Conservation (phyloP, 2,888 invertebrate genomes). For the Blastobasis adustella region DNA sequence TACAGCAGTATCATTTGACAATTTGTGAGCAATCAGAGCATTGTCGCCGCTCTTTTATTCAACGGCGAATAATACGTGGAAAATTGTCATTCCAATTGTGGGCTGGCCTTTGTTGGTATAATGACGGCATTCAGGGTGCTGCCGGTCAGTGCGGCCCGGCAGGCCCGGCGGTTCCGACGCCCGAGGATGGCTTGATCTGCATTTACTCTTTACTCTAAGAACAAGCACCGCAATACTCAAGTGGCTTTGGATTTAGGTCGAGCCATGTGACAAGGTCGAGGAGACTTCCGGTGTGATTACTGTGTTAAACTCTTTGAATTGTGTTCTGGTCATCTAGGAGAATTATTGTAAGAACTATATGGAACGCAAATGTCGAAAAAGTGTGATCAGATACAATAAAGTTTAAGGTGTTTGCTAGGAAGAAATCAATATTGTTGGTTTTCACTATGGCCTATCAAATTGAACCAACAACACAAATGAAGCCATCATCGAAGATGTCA, state of each 20-base stretch:
- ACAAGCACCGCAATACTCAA: too few species aligned
- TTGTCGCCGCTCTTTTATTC: constrained; percentile 74
- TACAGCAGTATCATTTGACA: constrained; percentile 71
- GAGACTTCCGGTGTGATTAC: too few species aligned
- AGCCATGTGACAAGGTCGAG: too few species aligned
- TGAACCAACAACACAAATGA: constrained; percentile 29
- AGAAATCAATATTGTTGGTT: too few species aligned
- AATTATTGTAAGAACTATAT: too few species aligned
- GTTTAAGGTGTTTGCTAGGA: too few species aligned
- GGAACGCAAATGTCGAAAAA: too few species aligned
- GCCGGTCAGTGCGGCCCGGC: constrained; percentile 54
- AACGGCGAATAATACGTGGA: constrained; percentile 71
- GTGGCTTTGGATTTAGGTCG: too few species aligned
- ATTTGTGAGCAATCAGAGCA: constrained; percentile 73
- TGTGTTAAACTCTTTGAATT: too few species aligned
- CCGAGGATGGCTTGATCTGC: background rate
- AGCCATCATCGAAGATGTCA: constrained; percentile 41
- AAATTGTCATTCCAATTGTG: constrained; percentile 72
- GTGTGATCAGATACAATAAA: too few species aligned
- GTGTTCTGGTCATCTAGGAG: too few species aligned
- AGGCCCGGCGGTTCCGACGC: constrained; percentile 31
- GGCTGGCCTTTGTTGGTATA: constrained; percentile 60
- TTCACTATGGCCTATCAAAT: constrained; percentile 47
- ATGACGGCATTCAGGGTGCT: constrained; percentile 65
- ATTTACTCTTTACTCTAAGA: too few species aligned